Base-by-base conservation (phyloP, 2,113 vertebrate genomes). In the Pteruthius melanotis region DNA sequence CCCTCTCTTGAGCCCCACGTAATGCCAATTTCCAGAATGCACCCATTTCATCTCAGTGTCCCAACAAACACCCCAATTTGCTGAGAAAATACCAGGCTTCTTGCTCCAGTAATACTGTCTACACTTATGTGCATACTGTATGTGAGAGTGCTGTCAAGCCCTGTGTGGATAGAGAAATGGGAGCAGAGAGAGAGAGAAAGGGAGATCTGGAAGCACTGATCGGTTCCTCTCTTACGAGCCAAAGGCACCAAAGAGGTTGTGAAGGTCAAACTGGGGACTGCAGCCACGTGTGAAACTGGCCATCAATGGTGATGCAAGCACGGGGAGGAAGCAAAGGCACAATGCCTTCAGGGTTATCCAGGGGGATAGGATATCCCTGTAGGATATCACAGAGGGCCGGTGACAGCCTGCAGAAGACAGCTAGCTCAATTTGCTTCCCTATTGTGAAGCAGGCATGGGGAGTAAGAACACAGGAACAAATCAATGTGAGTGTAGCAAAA, bases 211-310 rank as follows among this genome's bases (percentile, higher is more conserved):
- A 83, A 83, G 74, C 31, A n/a, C 3, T 24, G 33, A 54, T 10
- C 1, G 0, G 24, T 30, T 87, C 60, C 14, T 37, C 31, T 40
- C 40, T 68, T 21, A 39, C 0, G 1, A 24, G 64, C 15, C 76
- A 69, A 76, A 76, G 35, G 63, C 61, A 79, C 17, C 13, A 20
- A 74, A 63, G 23, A 45, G 6, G 20, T 23, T 33, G 15, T 16
- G 5, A 83, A 72, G 49, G 40, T 69, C 50, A 64, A 45, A 69
- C 10, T 14, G 11, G 33, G 24, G 31, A 57, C 3, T 12, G 39
- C 35, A 88, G 69, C 39, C 76, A 60, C 1, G 0, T 15, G 18
- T 47, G 39, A 76, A 69, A 19, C 1, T 33, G 53, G 59, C 64
- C 76, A 70, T 5, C 27, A 57, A 28, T 15, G 26, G 28, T n/a